These are phyloP conservation scores for human DNA, from an alignment of 2,113 vertebrate genomes.

Conservation along the genomic window DNA sequence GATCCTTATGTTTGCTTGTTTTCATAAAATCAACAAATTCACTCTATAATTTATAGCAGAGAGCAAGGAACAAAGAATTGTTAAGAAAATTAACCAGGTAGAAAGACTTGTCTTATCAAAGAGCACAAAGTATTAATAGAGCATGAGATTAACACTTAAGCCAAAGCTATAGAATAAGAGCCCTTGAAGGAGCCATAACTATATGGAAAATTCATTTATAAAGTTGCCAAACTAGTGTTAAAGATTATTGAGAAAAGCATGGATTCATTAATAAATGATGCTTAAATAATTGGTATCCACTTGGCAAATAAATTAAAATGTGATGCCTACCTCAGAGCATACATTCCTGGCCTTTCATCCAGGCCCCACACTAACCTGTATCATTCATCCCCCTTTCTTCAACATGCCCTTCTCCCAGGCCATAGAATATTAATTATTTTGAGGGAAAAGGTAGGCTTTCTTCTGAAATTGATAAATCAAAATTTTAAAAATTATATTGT, in stretches of 20 bases:
- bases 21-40: neutral
- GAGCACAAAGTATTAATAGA: neutral
- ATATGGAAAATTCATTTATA: neutral
- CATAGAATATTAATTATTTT: neutral
- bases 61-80: neutral
- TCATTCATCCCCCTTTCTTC: neutral
- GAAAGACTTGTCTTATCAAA: neutral
- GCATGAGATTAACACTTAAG: neutral
- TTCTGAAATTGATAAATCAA: neutral
- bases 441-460: neutral
- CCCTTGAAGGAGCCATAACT: neutral
- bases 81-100: neutral
- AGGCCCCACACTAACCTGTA: neutral
- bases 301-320: neutral
- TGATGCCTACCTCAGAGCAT: neutral
- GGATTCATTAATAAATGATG: neutral
- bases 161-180: neutral
- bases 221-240: neutral
- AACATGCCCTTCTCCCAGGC: fast-evolving
- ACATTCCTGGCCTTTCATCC: neutral
- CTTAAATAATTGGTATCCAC: neutral
- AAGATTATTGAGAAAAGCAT: neutral
- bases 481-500: neutral
- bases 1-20: neutral
- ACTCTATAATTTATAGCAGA: neutral